These are phyloP conservation scores for Argyrosomus japonicus DNA, from an alignment of 2,113 vertebrate species.

Conservation along the genomic window DNA sequence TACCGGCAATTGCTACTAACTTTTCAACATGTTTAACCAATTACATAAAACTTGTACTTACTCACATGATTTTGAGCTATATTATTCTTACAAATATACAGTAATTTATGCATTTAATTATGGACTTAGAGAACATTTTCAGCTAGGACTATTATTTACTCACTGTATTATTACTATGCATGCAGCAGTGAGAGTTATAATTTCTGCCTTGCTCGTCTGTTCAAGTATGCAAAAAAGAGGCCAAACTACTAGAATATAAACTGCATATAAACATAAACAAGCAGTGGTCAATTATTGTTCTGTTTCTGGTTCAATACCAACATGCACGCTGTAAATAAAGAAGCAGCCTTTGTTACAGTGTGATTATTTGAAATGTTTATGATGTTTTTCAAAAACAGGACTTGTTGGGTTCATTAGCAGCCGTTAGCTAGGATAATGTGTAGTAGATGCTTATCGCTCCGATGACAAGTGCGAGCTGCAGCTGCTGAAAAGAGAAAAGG, in stretches of 20 bases:
- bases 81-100: neutral
- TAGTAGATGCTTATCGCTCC: conserved; percentile 3
- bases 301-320: neutral
- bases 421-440: conserved; percentile 3
- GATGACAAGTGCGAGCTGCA: neutral
- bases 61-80: neutral
- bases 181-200: neutral
- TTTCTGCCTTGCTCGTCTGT: neutral
- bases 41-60: neutral
- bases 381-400: conserved; percentile 9
- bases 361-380: neutral
- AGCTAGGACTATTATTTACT: neutral
- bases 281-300: neutral
- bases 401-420: conserved; percentile 25
- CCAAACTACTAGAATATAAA: neutral
- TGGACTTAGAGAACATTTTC: neutral
- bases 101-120: neutral
- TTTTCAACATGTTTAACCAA: neutral
- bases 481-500: conserved; percentile 1
- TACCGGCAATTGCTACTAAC: neutral
- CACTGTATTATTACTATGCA: neutral
- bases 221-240: neutral
- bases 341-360: neutral
- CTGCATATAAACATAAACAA: neutral
- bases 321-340: neutral